Conservation (phyloP, 2,888 invertebrate genomes). For the Chrysomela aeneicollis region DNA sequence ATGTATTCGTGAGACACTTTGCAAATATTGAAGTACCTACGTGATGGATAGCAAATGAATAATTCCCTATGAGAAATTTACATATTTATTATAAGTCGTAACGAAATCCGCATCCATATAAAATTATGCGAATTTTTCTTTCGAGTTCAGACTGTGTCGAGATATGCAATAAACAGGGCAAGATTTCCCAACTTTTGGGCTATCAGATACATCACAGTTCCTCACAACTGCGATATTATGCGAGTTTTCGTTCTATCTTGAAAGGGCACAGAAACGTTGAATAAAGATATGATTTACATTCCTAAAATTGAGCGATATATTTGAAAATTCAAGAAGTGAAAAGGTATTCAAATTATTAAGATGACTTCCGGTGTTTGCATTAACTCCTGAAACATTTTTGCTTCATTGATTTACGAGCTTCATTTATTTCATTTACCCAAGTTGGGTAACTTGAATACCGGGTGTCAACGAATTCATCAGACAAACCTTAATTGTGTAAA, state of each 20-base stretch:
- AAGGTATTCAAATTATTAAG: neutral
- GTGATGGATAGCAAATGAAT: neutral
- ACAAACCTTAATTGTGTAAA: too few species aligned
- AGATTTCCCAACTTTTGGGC: neutral
- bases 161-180: neutral
- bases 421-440: too few species aligned
- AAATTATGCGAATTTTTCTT: neutral
- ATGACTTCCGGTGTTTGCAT: neutral
- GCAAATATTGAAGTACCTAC: too few species aligned
- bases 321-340: neutral
- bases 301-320: neutral
- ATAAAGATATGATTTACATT: neutral
- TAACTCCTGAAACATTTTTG: neutral
- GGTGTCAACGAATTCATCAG: too few species aligned
- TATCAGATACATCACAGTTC: neutral
- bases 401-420: neutral
- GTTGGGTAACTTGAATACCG: too few species aligned
- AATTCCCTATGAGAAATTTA: neutral
- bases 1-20: too few species aligned
- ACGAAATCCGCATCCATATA: conserved; percentile 1
- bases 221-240: conserved; percentile 3
- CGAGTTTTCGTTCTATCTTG: neutral
- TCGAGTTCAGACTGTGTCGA: neutral
- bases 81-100: neutral
- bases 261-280: neutral